These are phyloP conservation scores for Gortyna flavago DNA, from an alignment of 2,888 invertebrate genomes.

Conservation along the genomic window DNA sequence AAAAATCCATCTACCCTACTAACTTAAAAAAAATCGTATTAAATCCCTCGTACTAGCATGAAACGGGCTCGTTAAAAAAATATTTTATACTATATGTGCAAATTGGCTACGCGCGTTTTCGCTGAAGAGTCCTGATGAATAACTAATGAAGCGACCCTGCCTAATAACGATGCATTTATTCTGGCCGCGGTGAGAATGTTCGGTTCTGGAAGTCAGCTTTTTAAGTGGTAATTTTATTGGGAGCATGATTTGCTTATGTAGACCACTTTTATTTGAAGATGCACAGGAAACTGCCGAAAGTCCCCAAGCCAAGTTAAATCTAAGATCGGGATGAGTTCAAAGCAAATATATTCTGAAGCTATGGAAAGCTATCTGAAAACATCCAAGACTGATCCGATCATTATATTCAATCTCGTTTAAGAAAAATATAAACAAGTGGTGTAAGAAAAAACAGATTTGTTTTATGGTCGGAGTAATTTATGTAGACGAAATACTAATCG, in stretches of 20 bases:
- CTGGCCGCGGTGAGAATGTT: slow-evolving; percentile 54
- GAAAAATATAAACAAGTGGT: no score
- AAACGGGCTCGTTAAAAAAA: slow-evolving; percentile 71
- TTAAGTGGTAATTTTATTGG: slow-evolving; percentile 56
- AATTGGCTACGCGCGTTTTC: slow-evolving; percentile 70
- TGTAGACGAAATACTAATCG: not conserved
- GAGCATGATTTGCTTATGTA: slow-evolving; percentile 12
- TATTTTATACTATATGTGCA: slow-evolving; percentile 65
- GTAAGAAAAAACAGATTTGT: not conserved
- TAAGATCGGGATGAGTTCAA: not conserved
- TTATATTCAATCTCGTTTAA: not conserved
- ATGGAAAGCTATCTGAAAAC: not conserved
- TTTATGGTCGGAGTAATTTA: not conserved
- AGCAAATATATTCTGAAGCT: not conserved
- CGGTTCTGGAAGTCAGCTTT: slow-evolving; percentile 47
- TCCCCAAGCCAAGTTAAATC: not conserved
- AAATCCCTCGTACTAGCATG: slow-evolving; percentile 47
- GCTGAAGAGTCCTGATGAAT: slow-evolving; percentile 73
- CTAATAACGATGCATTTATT: slow-evolving; percentile 71
- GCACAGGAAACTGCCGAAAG: not conserved
- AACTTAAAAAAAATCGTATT: slow-evolving; percentile 35
- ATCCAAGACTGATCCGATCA: not conserved
- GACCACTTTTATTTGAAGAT: not conserved
- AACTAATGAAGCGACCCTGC: slow-evolving; percentile 72
- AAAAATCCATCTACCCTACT: not conserved